Evolutionary conservation across 2,113 vertebrate genomes (phyloP).

Genomic region (Seriola quinqueradiata): DNA sequence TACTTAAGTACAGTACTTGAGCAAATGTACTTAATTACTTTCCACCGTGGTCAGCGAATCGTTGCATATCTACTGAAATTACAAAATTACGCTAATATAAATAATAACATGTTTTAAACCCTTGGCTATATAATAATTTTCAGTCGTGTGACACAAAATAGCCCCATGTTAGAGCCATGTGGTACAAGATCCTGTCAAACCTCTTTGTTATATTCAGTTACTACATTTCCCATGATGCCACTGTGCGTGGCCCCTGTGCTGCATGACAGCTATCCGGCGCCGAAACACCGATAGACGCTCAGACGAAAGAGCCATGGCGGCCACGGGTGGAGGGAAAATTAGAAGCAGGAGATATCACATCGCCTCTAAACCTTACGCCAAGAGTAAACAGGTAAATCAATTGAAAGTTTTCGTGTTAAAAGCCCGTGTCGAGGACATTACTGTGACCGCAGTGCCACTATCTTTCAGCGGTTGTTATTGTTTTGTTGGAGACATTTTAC

Average conservation of each 20-base stretch:
- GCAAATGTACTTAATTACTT: no score
- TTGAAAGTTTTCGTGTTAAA: not conserved
- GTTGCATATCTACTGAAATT: no score
- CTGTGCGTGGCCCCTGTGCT: conserved; percentile 54
- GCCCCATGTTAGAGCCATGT: not conserved
- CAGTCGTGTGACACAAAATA: not conserved
- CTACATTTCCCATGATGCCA: conserved; percentile 80
- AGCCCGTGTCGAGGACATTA: not conserved
- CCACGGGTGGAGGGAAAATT: conserved; percentile 91
- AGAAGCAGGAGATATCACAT: conserved; percentile 89
- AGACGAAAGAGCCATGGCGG: conserved; percentile 86
- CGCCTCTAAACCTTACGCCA: conserved; percentile 88
- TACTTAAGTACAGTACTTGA: no score
- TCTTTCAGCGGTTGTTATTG: conserved; percentile 67
- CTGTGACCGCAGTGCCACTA: not conserved
- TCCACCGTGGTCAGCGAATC: no score
- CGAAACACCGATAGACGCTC: conserved; percentile 79
- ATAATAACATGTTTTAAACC: not conserved
- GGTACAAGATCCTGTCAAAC: not conserved
- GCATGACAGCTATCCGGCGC: conserved; percentile 86
- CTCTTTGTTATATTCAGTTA: conserved; percentile 54
- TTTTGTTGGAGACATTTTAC: conserved; percentile 78
- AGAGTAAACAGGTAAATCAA: conserved; percentile 88
- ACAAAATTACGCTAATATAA: not conserved
- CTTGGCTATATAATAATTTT: not conserved